Base-by-base conservation (phyloP, 2,797 vertebrate species). In the Megalops cyprinoides region DNA sequence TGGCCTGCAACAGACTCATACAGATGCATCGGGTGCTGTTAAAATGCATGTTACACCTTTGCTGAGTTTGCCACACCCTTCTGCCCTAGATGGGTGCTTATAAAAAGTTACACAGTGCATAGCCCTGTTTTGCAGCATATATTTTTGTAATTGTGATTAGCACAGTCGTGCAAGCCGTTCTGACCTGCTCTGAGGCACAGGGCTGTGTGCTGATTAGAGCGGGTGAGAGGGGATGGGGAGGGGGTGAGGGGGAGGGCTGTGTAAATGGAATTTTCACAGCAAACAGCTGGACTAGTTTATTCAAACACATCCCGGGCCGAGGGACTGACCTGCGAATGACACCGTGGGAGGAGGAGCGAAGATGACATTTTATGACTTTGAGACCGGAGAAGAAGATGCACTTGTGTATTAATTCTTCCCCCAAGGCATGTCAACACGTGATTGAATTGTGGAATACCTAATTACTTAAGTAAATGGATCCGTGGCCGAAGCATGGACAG, bases 241-340 rank as follows among this genome's bases (percentile, higher is more conserved):
- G 92, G 89, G 87, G 89, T 93, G 90, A 91, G 92, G 94, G 93
- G 90, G 93, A 91, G 93, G 91, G 86, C 90, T 93, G 92, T 96
- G 95, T 94, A 95, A 95, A 96, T 95, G 94, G 94, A 93, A 91
- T 93, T 95, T 93, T 93, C 93, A 96, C 95, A 93, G 94, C 94
- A 95, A 96, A 97, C 95, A 97, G 96, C 95, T 96, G 95, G 95
- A 95, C 93, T 92, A 94, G 94, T 97, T 97, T 96, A 96, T 96
- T 97, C 96, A 96, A 97, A 96, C 95, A 95, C 94, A 93, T 94
- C 93, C 89, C 92, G 92, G 90, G 92, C 92, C 91, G 91, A 90
- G 92, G 91, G 94, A 89, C 92, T 96, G 96, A 96, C 96, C 96
- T 95, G 87, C 84, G 83, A 94, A 93, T 97, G 96, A 97, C 96